Evolutionary conservation across 1,140 invertebrate genomes (phyloP), one percentile per base, ranked within the genome.

Genomic region (Globodera rostochiensis): DNA sequence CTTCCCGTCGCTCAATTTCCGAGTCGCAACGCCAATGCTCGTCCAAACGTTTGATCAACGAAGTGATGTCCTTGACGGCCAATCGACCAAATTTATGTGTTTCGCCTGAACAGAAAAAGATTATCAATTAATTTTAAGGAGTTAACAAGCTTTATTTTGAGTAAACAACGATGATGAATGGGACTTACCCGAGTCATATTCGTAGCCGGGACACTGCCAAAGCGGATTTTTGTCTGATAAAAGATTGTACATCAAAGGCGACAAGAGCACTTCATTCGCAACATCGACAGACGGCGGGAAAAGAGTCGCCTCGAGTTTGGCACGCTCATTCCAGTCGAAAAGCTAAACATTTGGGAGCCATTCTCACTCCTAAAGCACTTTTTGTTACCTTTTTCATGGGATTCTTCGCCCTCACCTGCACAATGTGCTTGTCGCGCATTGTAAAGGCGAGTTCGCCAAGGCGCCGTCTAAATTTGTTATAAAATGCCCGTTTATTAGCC

Each of bases 191-290:
- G 25, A 64, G n/a, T 89, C 88, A 21, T 79, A 75, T 66, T 89
- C 88, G 73, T 89, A 89, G 13, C 88, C 88, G 6, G 88, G 88
- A 49, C 84, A 86, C 64, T 90, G 88, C 87, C 88, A 89, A 9
- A 89, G 77, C 13, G 85, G 83, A 13, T 90, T 85, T 11, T 21
- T 69, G 66, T 89, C 88, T 50, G 83, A 81, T 69, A 76, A 77
- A 36, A 89, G 66, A 76, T 88, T 88, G 77, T 81, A 90, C 1
- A 90, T 82, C 67, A 74, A 80, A 45, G 86, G 87, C n/a, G 71
- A 71, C 69, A 82, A 79, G 60, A 87, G 45, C 49, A 85, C 53
- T 53, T 86, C 82, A 15, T 81, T 13, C 66, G 78, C 13, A 15
- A 84, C 47, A 36, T 87, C 53, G 9, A 46, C 66, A 25, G 50